Base-by-base conservation (phyloP, 37 sponge, comb jelly and placozoan genomes). In the Theonella swinhoei region DNA sequence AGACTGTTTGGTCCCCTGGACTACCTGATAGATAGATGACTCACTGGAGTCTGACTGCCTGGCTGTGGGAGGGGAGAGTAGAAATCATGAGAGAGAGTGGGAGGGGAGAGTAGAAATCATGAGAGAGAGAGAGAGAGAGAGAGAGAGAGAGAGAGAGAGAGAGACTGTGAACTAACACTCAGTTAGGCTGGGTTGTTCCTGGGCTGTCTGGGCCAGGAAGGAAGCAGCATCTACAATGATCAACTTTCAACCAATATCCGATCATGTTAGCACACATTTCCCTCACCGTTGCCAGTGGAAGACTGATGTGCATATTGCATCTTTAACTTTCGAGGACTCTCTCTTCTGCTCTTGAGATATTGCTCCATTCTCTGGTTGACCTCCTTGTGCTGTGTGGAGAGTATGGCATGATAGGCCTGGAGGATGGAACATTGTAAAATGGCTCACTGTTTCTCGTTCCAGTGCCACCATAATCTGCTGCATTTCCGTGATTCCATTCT, bases 381-480 rank as follows among this genome's bases (percentile, higher is more conserved):
- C 19, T 42, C 74, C 29, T 37, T 17, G 9, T 73, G 25, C 74
- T 73, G 42, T 1, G 42, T 1, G 43, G 28, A n/a, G 79, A 65
- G 67, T 20, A 35, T 3, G 25, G 79, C 1, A 66, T 64, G 64
- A 3, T 35, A 25, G 77, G 63, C 1, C 47, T 9, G 42, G 37
- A 73, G 1, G 42, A 40, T 39, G 74, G 37, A 39, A 58, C 43
- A 17, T 47, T 34, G 36, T 34, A 37, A 17, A 34, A 17, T 0
- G 3, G n/a, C 85, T 5, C 37, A 85, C 85, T 78, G 77, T 67
- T 65, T 77, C 71, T 58, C 65, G 31, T 14, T 42, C 24, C 47
- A 80, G 42, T 31, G 35, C 2, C 32, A 39, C 34, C 58, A 80
- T 40, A 1, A 80, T 80, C 31, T 7, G 26, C 62, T 28, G 68